Base-by-base conservation (phyloP, 2,888 invertebrate genomes). In the Nymphalis polychloros region DNA sequence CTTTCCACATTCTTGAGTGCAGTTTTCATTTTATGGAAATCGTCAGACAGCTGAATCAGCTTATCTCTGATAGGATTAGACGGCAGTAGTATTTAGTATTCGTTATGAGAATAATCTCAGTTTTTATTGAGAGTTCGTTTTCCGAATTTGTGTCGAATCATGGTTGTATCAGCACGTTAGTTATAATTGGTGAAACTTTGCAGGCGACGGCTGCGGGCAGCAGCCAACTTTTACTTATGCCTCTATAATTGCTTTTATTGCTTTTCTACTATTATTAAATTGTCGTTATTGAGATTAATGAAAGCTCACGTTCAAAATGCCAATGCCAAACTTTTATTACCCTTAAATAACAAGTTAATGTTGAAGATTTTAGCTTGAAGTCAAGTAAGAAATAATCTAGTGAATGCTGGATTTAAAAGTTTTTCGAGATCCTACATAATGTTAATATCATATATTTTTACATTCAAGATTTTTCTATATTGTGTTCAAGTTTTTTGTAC, bases 141-240 rank as follows among this genome's bases (percentile, higher is more conserved):
- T 27, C 46, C 16, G 3, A 17, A 35, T 59, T 67, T 52, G 41
- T 59, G 10, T 19, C 59, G 55, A 63, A 76, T 64, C 73, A 73
- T 88, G 84, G 85, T 79, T 81, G 85, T 85, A 80, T 70, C 75
- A 81, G 76, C 77, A 86, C 88, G 81, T 73, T 75, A 81, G 78
- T 77, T 78, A 82, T 88, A 87, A 89, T 87, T 86, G 87, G 84
- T 83, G 78, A 82, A 89, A 89, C 84, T 89, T 88, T 80, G 79
- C 76, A 63, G 70, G 80, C 84, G 81, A 83, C 85, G 84, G 85
- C 85, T 87, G 86, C 78, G 85, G 84, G 83, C 79, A 78, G 79
- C 74, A 77, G 81, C 85, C 85, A 88, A 90, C 87, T 89, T 88
- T 88, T 87, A 87, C 88, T 87, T 87, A 85, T 86, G 84, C 83